Conservation (phyloP, 2,888 invertebrate genomes). For the Nudaria mundana region DNA sequence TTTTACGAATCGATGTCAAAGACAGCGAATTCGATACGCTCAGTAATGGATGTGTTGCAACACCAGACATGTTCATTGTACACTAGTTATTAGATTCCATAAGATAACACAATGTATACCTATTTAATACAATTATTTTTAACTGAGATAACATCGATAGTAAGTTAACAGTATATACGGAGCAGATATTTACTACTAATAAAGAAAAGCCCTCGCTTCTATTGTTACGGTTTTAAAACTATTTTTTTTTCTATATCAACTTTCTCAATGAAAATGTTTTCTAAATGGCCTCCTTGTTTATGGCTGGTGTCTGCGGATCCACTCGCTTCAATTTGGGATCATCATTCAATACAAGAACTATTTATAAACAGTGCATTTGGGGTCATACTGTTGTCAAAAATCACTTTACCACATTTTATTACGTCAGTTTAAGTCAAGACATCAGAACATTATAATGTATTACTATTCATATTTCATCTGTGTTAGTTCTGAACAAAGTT, state of each 20-base stretch:
- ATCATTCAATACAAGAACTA: too few species aligned
- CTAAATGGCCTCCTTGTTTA: too few species aligned
- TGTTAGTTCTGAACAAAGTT: constrained; percentile 11
- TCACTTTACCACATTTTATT: neutral
- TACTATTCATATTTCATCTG: constrained; percentile 22
- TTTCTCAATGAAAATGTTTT: too few species aligned
- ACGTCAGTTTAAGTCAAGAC: neutral
- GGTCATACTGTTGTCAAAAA: too few species aligned
- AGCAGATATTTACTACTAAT: too few species aligned
- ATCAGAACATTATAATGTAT: neutral
- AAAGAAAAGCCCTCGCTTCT: too few species aligned
- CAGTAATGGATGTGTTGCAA: constrained; percentile 32
- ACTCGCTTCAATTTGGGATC: too few species aligned
- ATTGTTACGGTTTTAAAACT: too few species aligned
- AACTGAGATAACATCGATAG: constrained; percentile 2
- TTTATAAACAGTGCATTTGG: too few species aligned
- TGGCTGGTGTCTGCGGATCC: too few species aligned
- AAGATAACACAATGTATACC: constrained; percentile 16
- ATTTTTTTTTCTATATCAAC: too few species aligned
- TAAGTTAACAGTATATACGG: neutral
- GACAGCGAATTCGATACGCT: constrained; percentile 28
- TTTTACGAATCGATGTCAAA: neutral
- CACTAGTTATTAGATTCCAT: constrained; percentile 26
- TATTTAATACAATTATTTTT: constrained; percentile 16
- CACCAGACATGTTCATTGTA: constrained; percentile 23